Evolutionary conservation across 2,888 invertebrate genomes (phyloP).

Genomic region (Eubasilissa splendida): DNA sequence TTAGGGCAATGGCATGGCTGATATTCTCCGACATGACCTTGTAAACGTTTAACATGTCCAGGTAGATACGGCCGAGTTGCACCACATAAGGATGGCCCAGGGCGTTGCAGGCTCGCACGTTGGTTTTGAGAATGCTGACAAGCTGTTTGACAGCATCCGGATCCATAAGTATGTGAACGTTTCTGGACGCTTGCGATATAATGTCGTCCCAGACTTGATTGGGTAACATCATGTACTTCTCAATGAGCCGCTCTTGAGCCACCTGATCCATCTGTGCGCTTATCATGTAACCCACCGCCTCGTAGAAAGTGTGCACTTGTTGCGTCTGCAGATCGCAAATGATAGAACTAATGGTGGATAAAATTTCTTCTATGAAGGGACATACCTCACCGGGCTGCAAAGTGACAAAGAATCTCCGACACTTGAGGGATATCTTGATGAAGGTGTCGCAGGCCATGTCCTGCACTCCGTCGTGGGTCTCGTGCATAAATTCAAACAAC

Average conservation of each 20-base stretch:
- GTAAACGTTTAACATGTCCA: constrained; percentile 99
- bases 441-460: constrained; percentile 99
- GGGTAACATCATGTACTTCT: constrained; percentile 97
- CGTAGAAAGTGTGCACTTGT: constrained; percentile 99
- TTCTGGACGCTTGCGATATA: constrained; percentile 96
- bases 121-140: constrained; percentile 98
- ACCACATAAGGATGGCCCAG: constrained; percentile 96
- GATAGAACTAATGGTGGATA: constrained; percentile 95
- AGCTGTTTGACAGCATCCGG: constrained; percentile 97
- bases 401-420: constrained; percentile 97
- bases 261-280: constrained; percentile 93
- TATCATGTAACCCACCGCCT: constrained; percentile 99
- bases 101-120: constrained; percentile 98
- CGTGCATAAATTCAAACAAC: constrained; percentile 99
- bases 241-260: constrained; percentile 94
- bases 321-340: constrained; percentile 99
- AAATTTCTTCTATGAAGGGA: constrained; percentile 99
- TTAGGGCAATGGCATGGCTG: constrained; percentile 91
- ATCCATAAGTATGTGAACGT: constrained; percentile 96
- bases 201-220: constrained; percentile 99
- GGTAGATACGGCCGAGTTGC: constrained; percentile 95
- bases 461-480: constrained; percentile 99
- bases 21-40: constrained; percentile 98
- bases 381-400: constrained; percentile 96
- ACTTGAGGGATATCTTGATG: constrained; percentile 99